Evolutionary conservation across 1,140 invertebrate genomes (phyloP).

Genomic region (Venturia canescens): DNA sequence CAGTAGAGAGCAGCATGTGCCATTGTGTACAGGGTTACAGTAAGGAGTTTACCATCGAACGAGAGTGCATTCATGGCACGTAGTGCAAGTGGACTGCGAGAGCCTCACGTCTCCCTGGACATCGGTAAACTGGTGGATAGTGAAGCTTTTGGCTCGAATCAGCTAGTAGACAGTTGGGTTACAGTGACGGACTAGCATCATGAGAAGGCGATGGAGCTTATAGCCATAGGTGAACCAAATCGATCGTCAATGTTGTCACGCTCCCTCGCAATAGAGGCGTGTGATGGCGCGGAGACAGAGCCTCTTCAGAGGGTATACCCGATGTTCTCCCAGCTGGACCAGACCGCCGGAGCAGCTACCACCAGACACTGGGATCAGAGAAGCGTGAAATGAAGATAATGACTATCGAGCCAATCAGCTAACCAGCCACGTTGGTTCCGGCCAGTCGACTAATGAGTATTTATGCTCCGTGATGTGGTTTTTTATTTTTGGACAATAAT

Average conservation of each 20-base stretch:
- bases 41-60: conserved; percentile 20
- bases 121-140: conserved; percentile 22
- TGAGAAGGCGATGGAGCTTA: conserved; percentile 12
- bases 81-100: conserved; percentile 7
- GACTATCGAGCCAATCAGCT: conserved; percentile 73
- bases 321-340: conserved; percentile 42
- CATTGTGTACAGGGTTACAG: conserved; percentile 13
- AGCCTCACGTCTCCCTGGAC: conserved; percentile 28
- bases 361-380: conserved; percentile 48
- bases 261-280: conserved; percentile 15
- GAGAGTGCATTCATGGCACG: conserved; percentile 10
- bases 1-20: background rate
- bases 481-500: conserved; percentile 18
- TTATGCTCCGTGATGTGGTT: conserved; percentile 58
- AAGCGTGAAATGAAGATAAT: conserved; percentile 75
- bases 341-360: conserved; percentile 11
- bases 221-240: conserved; percentile 51
- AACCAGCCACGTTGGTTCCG: conserved; percentile 64
- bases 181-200: conserved; percentile 14
- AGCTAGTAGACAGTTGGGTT: conserved; percentile 5
- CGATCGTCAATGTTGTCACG: conserved; percentile 61
- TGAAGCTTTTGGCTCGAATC: conserved; percentile 24
- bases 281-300: conserved; percentile 4
- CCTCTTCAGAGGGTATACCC: background rate
- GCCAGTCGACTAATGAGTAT: conserved; percentile 67